Conservation (phyloP, 2,888 invertebrate species). For the Chrysopilus asiliformis region DNA sequence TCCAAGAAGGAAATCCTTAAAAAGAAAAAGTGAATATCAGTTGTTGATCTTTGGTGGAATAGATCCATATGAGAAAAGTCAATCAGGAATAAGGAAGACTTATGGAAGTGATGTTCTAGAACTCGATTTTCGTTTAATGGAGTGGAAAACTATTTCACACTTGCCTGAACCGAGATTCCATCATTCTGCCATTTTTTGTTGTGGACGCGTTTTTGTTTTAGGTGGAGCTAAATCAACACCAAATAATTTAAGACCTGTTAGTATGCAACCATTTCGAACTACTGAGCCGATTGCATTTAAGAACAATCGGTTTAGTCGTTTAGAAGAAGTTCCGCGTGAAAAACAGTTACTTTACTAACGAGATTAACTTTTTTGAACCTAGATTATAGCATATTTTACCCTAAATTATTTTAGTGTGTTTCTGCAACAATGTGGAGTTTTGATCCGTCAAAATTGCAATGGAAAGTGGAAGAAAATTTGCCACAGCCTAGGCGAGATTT, state of each 20-base stretch:
- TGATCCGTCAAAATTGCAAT: slow-evolving; percentile 47
- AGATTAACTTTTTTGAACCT: neutral
- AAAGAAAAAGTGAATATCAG: too few species aligned
- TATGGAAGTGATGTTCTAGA: slow-evolving; percentile 48
- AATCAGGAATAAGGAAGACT: too few species aligned
- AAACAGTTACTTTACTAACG: too few species aligned
- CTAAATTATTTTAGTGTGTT: slow-evolving; percentile 4
- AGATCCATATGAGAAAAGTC: slow-evolving; percentile 38
- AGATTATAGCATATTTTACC: neutral
- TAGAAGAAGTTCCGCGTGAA: too few species aligned
- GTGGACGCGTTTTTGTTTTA: slow-evolving; percentile 51
- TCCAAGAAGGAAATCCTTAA: too few species aligned
- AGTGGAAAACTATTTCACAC: slow-evolving; percentile 53
- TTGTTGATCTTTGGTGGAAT: slow-evolving; percentile 55
- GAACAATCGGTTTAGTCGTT: too few species aligned
- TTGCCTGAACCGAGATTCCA: slow-evolving; percentile 58
- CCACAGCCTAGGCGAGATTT: slow-evolving; percentile 51
- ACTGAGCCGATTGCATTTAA: too few species aligned
- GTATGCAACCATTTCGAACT: too few species aligned
- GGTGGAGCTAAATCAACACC: slow-evolving; percentile 37
- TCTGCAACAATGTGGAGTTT: slow-evolving; percentile 55
- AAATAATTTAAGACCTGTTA: slow-evolving; percentile 12
- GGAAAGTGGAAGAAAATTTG: slow-evolving; percentile 50
- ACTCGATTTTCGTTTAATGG: slow-evolving; percentile 45
- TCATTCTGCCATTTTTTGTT: slow-evolving; percentile 49